These are phyloP conservation scores for Diadophis punctatus DNA, from an alignment of 2,113 vertebrate genomes.

Conservation along the genomic window DNA sequence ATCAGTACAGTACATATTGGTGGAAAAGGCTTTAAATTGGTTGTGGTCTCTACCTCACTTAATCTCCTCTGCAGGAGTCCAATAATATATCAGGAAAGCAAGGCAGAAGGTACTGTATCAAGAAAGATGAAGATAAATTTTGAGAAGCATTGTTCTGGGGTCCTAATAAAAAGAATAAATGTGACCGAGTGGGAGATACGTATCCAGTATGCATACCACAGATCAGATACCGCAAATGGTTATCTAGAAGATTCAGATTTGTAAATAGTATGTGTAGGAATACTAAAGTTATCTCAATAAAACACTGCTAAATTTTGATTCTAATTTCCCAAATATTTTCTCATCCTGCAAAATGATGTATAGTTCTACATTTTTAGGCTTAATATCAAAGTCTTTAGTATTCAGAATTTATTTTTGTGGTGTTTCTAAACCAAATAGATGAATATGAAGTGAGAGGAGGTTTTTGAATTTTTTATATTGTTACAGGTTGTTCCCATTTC, in stretches of 20 bases:
- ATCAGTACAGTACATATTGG: constrained; percentile 11
- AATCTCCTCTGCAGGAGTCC: constrained; percentile 2
- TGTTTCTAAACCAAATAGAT: neutral
- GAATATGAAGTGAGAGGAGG: neutral
- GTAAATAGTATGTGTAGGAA: neutral
- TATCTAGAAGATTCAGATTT: neutral
- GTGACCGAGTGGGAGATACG: neutral
- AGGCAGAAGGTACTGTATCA: neutral
- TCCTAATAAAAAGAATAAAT: neutral
- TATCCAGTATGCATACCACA: neutral
- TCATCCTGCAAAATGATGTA: neutral
- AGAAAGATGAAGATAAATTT: neutral
- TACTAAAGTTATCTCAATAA: neutral
- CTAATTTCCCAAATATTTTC: neutral
- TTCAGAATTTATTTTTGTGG: neutral
- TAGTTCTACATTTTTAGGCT: neutral
- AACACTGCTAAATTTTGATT: neutral
- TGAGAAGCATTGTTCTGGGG: neutral
- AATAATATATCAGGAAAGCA: neutral
- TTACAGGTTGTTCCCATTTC: neutral
- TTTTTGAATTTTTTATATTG: neutral
- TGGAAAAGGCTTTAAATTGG: constrained; percentile 5
- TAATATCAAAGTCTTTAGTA: neutral
- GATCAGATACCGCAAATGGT: neutral
- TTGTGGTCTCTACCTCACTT: constrained; percentile 11